phyloP scores from a whole-genome alignment of 2,888 invertebrate genomes.

The Stenotaenia linearis region DNA sequence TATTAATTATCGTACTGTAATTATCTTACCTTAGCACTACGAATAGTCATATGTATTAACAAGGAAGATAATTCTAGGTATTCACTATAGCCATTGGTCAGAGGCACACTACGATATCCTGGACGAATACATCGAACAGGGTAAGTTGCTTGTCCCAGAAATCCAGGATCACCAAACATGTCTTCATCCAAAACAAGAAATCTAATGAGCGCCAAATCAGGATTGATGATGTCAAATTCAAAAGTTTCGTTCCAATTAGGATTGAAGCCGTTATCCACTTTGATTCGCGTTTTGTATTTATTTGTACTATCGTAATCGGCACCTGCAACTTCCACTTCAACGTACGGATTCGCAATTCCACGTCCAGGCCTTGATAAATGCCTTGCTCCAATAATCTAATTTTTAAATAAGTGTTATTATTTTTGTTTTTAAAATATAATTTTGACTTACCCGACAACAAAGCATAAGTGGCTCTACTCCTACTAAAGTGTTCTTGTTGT shows the following conservation, averaged over 20 bases:
- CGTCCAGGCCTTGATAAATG: slow-evolving; percentile 74
- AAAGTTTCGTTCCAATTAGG: slow-evolving; percentile 86
- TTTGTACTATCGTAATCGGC: slow-evolving; percentile 77
- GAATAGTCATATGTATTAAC: slow-evolving; percentile 70
- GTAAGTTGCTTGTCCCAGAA: slow-evolving; percentile 92
- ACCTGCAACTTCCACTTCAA: slow-evolving; percentile 85
- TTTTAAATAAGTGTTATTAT: background rate
- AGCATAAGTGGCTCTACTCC: slow-evolving; percentile 59
- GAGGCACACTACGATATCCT: slow-evolving; percentile 84
- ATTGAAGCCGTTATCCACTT: slow-evolving; percentile 89
- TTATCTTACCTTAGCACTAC: slow-evolving; percentile 47
- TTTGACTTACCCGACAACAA: background rate
- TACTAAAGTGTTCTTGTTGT: slow-evolving; percentile 58
- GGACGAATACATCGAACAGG: slow-evolving; percentile 57
- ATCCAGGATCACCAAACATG: slow-evolving; percentile 93
- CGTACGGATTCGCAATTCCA: slow-evolving; percentile 81
- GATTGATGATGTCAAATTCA: slow-evolving; percentile 73
- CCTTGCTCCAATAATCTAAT: slow-evolving; percentile 73
- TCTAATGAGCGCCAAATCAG: slow-evolving; percentile 69
- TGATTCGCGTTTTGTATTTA: slow-evolving; percentile 77
- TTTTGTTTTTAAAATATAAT: background rate
- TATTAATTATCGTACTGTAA: background rate
- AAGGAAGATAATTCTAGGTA: slow-evolving; percentile 86
- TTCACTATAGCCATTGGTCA: slow-evolving; percentile 86
- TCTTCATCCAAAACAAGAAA: slow-evolving; percentile 93